phyloP scores from a whole-genome alignment of 2,888 invertebrate species.

The Pachliopta kotzebuea region DNA sequence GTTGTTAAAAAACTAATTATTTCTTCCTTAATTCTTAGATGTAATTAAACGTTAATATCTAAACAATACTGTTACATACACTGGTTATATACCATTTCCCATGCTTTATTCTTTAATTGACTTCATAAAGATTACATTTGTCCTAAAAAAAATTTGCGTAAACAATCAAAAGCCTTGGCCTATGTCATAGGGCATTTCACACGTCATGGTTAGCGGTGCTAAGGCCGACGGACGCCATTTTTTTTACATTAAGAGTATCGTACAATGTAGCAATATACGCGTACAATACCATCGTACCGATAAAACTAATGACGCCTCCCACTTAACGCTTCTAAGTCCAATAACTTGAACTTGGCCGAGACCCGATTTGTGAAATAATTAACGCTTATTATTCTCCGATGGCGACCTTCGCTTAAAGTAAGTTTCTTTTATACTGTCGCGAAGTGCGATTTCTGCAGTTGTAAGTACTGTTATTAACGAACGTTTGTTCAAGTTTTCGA shows the following conservation, averaged over 20 bases:
- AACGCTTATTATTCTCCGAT: constrained; percentile 42
- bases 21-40: too few relatives aligned
- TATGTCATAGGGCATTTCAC: constrained; percentile 38
- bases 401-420: constrained; percentile 30
- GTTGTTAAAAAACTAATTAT: too few relatives aligned
- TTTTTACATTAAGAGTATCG: constrained; percentile 41
- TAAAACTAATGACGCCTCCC: constrained; percentile 46
- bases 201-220: constrained; percentile 43
- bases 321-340: constrained; percentile 43
- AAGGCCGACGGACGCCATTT: constrained; percentile 64
- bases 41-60: too few relatives aligned
- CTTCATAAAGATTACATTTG: constrained; percentile 29
- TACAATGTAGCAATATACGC: constrained; percentile 50
- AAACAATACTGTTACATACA: neutral
- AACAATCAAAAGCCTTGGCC: constrained; percentile 34
- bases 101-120: neutral
- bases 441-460: neutral
- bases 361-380: constrained; percentile 37
- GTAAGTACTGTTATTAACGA: neutral
- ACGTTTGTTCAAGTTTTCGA: too few relatives aligned
- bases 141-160: constrained; percentile 31
- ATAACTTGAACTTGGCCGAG: constrained; percentile 64
- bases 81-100: neutral
- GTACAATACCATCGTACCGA: constrained; percentile 48
- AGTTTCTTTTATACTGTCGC: constrained; percentile 1